phyloP scores from a whole-genome alignment of 2,113 vertebrate species.

The Muntiacus muntjak region DNA sequence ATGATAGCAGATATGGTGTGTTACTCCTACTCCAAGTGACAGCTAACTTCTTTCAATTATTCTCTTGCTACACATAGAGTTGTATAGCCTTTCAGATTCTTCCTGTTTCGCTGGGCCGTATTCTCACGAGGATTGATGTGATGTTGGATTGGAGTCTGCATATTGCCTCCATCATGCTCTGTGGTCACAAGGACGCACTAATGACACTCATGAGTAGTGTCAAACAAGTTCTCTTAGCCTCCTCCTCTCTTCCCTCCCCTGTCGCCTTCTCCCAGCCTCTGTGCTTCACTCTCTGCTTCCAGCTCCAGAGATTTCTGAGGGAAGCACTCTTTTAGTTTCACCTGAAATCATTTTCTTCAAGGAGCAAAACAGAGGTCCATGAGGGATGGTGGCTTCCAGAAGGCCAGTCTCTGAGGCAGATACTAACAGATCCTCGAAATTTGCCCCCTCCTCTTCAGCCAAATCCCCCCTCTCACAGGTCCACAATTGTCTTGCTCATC shows the following conservation, averaged over 20 bases:
- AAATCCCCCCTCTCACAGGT: not conserved
- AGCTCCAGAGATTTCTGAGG: not conserved
- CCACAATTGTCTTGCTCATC: not conserved
- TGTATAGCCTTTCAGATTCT: not conserved
- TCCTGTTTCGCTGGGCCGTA: not conserved
- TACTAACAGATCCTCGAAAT: not conserved
- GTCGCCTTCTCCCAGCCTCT: not conserved
- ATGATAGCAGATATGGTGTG: not conserved
- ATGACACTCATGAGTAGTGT: not conserved
- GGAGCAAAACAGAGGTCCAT: not conserved
- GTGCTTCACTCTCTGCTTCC: not conserved
- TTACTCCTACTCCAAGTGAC: not conserved
- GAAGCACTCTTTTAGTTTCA: not conserved
- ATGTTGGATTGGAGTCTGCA: not conserved
- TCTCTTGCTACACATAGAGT: not conserved
- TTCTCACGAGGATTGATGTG: not conserved
- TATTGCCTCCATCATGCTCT: not conserved
- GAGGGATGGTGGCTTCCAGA: not conserved
- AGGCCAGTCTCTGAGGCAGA: not conserved
- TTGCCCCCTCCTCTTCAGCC: not conserved
- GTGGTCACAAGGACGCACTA: not conserved
- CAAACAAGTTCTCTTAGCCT: not conserved
- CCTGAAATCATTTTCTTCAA: not conserved
- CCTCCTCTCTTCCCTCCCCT: not conserved
- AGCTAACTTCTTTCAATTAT: not conserved